phyloP scores from a whole-genome alignment of 2,113 vertebrate genomes.

The Muscicapa adusta region DNA sequence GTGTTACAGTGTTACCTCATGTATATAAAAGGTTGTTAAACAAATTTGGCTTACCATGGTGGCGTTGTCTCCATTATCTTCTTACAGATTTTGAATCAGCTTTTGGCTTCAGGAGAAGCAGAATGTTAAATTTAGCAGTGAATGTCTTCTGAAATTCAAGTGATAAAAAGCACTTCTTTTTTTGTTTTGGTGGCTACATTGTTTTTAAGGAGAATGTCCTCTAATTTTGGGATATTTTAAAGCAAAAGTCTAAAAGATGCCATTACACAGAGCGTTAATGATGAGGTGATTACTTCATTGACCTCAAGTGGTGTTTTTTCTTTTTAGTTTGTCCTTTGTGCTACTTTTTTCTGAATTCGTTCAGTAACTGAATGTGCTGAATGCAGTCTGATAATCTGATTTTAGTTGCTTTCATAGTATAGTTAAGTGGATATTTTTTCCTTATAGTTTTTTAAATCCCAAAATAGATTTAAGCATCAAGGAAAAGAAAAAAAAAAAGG shows the following conservation, averaged over 20 bases:
- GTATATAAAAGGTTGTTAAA: neutral
- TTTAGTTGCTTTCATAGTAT: neutral
- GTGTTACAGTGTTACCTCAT: neutral
- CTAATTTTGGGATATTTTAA: neutral
- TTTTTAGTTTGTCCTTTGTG: neutral
- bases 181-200: rapidly evolving
- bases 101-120: neutral
- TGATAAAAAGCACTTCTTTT: neutral
- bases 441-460: neutral
- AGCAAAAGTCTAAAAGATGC: neutral
- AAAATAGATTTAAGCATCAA: neutral
- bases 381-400: neutral
- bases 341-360: neutral
- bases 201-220: neutral
- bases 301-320: rapidly evolving
- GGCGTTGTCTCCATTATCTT: neutral
- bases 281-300: neutral
- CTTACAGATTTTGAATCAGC: neutral
- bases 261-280: rapidly evolving
- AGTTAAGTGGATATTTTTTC: neutral
- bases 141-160: neutral
- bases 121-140: neutral
- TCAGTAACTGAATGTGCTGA: neutral
- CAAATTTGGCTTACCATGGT: neutral
- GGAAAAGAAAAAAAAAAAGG: rapidly evolving